Conservation (phyloP, 1,140 invertebrate genomes). For the Drosophila orosa region DNA sequence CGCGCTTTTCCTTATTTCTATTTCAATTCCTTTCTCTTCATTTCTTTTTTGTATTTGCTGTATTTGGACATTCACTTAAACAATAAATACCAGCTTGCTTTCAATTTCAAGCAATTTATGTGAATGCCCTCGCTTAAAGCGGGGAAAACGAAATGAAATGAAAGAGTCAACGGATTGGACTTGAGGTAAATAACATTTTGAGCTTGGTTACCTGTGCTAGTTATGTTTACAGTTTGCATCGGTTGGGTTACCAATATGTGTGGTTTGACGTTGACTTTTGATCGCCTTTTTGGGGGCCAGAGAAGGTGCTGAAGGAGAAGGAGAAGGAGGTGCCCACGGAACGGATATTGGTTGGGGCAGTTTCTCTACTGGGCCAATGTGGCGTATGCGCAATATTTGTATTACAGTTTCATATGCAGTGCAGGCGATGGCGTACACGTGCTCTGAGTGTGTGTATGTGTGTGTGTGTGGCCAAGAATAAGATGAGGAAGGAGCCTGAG, state of each 20-base stretch:
- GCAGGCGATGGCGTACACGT: constrained; percentile 40
- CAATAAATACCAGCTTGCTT: constrained; percentile 34
- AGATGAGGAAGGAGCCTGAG: constrained; percentile 1
- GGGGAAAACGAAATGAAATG: neutral
- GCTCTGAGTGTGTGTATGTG: constrained; percentile 21
- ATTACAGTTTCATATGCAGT: constrained; percentile 73
- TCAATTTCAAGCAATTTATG: constrained; percentile 43
- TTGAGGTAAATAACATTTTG: constrained; percentile 32
- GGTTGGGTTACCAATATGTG: constrained; percentile 17
- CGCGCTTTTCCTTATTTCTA: constrained; percentile 3
- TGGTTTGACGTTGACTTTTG: constrained; percentile 73
- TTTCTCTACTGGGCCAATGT: constrained; percentile 47
- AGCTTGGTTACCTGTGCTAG: constrained; percentile 30
- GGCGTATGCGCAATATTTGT: constrained; percentile 81
- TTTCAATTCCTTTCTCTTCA: neutral
- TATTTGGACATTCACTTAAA: constrained; percentile 29
- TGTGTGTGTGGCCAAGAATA: constrained; percentile 13
- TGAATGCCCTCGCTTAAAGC: neutral
- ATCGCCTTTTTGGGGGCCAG: constrained; percentile 47
- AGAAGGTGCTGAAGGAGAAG: neutral
- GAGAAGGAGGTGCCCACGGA: constrained; percentile 21
- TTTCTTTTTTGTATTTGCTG: neutral
- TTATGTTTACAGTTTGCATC: constrained; percentile 51
- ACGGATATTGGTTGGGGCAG: constrained; percentile 24
- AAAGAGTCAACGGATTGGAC: constrained; percentile 2